A percentile compares a stretch with the other conserved stretches of the same genome.
Conservation (phyloP, 2,113 vertebrate species). For the Oxyruncus cristatus region DNA sequence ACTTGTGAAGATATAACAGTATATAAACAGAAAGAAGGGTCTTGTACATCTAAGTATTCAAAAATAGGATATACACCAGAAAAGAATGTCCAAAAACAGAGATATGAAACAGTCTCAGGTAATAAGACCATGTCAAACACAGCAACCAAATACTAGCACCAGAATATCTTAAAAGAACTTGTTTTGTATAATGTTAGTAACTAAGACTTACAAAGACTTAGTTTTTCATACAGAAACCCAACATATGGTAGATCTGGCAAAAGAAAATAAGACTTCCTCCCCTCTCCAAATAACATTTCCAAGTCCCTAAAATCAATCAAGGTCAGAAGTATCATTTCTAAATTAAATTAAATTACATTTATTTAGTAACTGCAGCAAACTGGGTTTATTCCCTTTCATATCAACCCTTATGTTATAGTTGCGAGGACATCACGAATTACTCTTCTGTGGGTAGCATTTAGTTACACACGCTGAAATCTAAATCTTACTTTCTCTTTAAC, state of each 20-base stretch:
- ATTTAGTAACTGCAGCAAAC: not conserved
- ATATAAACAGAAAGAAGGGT: not conserved
- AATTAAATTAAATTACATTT: not conserved
- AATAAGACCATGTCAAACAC: not conserved
- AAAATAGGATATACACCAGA: not conserved
- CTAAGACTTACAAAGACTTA: not conserved
- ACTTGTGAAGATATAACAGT: not conserved
- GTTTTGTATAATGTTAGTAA: not conserved
- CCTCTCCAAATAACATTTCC: not conserved
- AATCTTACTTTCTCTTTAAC: conserved; percentile 24
- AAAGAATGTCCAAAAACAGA: not conserved
- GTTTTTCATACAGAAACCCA: not conserved
- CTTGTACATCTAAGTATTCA: not conserved
- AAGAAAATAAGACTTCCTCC: not conserved
- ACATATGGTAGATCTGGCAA: not conserved
- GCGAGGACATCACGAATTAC: not conserved
- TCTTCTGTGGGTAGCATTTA: not conserved
- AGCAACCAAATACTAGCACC: not conserved
- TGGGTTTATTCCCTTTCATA: not conserved
- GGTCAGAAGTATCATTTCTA: not conserved
- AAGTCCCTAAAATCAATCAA: not conserved
- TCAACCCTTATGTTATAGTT: not conserved
- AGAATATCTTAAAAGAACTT: not conserved
- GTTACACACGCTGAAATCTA: not conserved
- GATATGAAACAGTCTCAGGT: not conserved